Evolutionary conservation across 2,113 vertebrate genomes (phyloP).

Genomic region (Mellivora capensis): DNA sequence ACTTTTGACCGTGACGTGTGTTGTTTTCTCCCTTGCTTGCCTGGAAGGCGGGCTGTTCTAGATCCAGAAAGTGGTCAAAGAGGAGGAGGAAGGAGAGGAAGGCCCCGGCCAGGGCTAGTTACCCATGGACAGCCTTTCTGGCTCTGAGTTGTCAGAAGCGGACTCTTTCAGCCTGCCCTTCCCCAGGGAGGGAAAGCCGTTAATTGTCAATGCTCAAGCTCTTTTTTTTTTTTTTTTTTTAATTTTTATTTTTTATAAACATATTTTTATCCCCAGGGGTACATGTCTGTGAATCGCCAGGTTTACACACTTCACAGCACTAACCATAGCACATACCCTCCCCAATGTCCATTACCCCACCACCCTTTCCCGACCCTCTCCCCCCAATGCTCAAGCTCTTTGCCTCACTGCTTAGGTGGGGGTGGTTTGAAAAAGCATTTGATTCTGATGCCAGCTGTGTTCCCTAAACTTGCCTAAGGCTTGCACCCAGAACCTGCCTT

Average conservation of each 20-base stretch:
- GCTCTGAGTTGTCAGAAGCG: not conserved
- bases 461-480: not conserved
- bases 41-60: rapidly evolving
- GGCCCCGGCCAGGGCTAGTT: not conserved
- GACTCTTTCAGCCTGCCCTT: not conserved
- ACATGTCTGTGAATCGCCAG: too few species aligned
- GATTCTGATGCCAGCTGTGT: not conserved
- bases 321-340: too few species aligned
- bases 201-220: rapidly evolving
- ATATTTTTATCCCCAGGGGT: too few species aligned
- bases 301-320: too few species aligned
- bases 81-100: not conserved
- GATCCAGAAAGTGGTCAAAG: not conserved
- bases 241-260: too few species aligned
- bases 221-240: too few species aligned
- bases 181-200: not conserved
- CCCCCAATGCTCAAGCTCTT: rapidly evolving
- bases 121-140: not conserved
- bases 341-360: too few species aligned
- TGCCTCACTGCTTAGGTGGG: not conserved
- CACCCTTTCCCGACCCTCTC: too few species aligned
- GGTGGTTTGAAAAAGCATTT: not conserved
- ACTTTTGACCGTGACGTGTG: rapidly evolving
- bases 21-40: not conserved
- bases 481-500: not conserved